Evolutionary conservation across 30 jellyfish, hydroid and myxozoan species (phyloP), one percentile per base, ranked within the genome.

Genomic region (Hydractinia symbiolongicarpus): DNA sequence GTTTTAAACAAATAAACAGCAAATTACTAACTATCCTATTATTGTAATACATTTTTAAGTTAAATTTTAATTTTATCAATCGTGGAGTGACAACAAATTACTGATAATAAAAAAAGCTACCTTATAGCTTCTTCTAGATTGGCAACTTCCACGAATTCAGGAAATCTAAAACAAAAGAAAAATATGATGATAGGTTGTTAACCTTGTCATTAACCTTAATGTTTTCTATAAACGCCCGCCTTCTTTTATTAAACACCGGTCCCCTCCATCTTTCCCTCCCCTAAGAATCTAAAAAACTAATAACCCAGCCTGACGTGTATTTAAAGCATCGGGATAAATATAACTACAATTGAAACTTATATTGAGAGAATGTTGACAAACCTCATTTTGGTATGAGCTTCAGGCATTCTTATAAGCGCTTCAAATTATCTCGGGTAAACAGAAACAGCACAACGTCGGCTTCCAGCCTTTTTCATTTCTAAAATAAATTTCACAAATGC

Each of bases 381-480:
- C 99, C 99, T 86, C 88, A 94, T 89, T 88, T 86, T 89, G 44
- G 99, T 97, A 76, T 94, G 99, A 50, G 99, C 98, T 83, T 94
- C 99, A 8, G 99, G 81, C 80, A 94, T 81, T 49, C 99, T 87
- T 8, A 94, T 79, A 67, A 94, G 80, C 11, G 99, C 95, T 54
- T 94, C 99, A 77, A 94, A 89, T 57, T 94, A 97, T 17, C 99
- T 76, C 52, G 99, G 99, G 71, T 94, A 94, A 7, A 97, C 99
- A 7, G 99, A 85, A 17, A 94, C 97, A 5, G 99, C 96, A 9
- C 99, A 97, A n/a, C 97, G 88, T 53, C 89, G 76, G 50, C 96
- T 90, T 8, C 99, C 99, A 19, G 98, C 97, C 68, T 90, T 88
- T 20, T 97, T 88, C 99, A 94, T 94, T 68, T 94, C 99, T 89